These are phyloP conservation scores for Tenthredo scrophulariae DNA, from an alignment of 2,888 invertebrate genomes.

Conservation along the genomic window DNA sequence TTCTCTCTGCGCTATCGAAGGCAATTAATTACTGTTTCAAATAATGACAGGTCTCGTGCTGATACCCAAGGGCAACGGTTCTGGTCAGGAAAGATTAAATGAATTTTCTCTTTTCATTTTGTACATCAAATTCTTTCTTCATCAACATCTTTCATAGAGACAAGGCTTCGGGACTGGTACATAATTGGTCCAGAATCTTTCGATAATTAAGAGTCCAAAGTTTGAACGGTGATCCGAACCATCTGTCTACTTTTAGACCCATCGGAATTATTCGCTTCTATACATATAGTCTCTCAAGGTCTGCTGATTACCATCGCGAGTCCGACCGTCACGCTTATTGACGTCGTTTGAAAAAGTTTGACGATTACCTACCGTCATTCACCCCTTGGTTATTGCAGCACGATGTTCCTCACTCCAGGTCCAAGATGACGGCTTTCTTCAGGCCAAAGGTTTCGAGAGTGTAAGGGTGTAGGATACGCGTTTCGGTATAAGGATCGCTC, in stretches of 20 bases:
- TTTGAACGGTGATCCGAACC: not conserved
- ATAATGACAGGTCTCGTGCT: conserved; percentile 47
- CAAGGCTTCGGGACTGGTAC: not conserved
- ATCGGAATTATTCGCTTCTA: conserved; percentile 5
- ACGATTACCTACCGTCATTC: conserved; percentile 16
- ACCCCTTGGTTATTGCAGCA: conserved; percentile 48
- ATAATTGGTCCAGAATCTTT: not conserved
- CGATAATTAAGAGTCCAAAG: not conserved
- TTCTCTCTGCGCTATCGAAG: conserved; percentile 54
- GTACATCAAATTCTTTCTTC: not conserved
- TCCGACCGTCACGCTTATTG: conserved; percentile 31
- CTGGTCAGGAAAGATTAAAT: not conserved
- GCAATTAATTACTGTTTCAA: conserved; percentile 47
- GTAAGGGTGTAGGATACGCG: not conserved
- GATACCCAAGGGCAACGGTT: conserved; percentile 42
- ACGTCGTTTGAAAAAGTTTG: conserved; percentile 34
- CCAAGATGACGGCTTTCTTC: conserved; percentile 30
- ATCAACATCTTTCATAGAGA: not conserved
- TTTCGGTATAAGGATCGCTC: conserved; percentile 36
- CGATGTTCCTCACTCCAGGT: conserved; percentile 20
- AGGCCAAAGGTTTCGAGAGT: conserved; percentile 40
- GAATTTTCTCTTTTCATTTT: not conserved
- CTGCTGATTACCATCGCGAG: conserved; percentile 30
- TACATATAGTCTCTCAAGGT: conserved; percentile 6
- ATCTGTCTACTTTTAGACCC: conserved; percentile 1